Evolutionary conservation across 2,113 vertebrate species (phyloP).

Genomic region (Apistogramma diplotaenia): DNA sequence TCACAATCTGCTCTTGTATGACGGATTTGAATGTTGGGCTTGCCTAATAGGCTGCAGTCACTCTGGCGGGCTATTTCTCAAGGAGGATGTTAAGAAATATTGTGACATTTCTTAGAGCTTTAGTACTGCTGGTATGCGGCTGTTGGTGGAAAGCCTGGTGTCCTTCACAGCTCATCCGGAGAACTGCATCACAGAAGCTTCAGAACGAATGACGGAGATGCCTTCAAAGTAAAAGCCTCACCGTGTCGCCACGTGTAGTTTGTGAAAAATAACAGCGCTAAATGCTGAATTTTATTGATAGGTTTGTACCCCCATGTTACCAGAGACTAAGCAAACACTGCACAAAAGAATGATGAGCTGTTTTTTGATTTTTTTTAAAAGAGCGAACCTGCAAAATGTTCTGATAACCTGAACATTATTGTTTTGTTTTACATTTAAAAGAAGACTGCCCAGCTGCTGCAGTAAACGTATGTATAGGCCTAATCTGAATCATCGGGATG

Average conservation of each 20-base stretch:
- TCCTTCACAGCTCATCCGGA: neutral
- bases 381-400: neutral
- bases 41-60: neutral
- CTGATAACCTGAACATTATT: neutral
- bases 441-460: neutral
- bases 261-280: neutral
- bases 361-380: too few species aligned
- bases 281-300: neutral
- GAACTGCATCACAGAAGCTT: neutral
- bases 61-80: neutral
- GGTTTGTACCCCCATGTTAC: neutral
- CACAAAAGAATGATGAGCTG: neutral
- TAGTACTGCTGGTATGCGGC: neutral
- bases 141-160: neutral
- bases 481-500: neutral
- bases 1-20: neutral
- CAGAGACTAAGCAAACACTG: neutral
- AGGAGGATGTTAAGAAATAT: neutral
- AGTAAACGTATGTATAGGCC: neutral
- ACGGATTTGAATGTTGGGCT: neutral
- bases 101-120: conserved; percentile 33
- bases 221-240: conserved; percentile 53
- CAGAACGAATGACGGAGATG: neutral
- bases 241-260: neutral
- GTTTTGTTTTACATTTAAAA: neutral